phyloP scores from a whole-genome alignment of 2,797 vertebrate species.

The Vireo griseus region DNA sequence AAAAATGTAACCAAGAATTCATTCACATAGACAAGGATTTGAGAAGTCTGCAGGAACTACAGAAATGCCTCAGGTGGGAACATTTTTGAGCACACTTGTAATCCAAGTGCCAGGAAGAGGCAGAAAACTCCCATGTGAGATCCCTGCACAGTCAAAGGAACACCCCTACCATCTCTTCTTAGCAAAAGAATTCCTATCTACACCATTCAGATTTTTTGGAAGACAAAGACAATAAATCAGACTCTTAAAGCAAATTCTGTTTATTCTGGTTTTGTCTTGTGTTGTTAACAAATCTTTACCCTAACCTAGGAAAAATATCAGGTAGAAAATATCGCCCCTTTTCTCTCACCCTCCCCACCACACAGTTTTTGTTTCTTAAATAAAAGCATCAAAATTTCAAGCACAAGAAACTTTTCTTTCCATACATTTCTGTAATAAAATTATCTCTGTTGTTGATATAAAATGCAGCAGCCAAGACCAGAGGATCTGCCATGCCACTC shows the following conservation, averaged over 20 bases:
- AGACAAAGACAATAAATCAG: background rate
- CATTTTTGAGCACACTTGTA: background rate
- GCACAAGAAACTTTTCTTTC: constrained; percentile 22
- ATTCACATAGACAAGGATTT: background rate
- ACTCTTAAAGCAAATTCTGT: constrained; percentile 37
- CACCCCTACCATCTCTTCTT: background rate
- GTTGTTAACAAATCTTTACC: constrained; percentile 19
- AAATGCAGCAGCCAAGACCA: constrained; percentile 46
- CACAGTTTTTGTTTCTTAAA: constrained; percentile 1
- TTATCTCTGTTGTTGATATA: constrained; percentile 37
- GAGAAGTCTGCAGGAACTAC: background rate
- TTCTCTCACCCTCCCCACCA: background rate
- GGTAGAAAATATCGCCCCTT: constrained; percentile 36
- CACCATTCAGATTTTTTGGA: background rate
- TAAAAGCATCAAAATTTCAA: constrained; percentile 40
- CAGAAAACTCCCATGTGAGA: background rate
- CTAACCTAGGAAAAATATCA: constrained; percentile 45
- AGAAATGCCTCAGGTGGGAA: background rate
- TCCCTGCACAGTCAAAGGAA: background rate
- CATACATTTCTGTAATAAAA: constrained; percentile 50
- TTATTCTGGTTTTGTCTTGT: constrained; percentile 46
- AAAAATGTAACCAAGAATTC: background rate
- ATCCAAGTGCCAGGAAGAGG: background rate
- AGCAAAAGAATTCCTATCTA: background rate
- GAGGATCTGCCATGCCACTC: constrained; percentile 25